Conservation (phyloP, 2,113 vertebrate species). For the Tylochromis polylepis region DNA sequence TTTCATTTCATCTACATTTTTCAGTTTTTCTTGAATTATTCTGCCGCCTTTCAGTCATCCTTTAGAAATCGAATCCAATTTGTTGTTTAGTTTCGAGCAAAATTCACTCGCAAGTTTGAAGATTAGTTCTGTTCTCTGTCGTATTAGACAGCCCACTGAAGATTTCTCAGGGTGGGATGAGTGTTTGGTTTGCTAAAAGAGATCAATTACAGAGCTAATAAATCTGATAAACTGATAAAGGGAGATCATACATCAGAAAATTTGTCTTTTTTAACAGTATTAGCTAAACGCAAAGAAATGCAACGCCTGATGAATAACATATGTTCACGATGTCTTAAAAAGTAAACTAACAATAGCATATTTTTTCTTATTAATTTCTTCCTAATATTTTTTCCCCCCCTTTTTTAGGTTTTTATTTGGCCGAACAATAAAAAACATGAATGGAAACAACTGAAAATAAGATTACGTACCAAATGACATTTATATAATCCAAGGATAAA, state of each 20-base stretch:
- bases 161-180: not conserved
- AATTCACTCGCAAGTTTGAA: not conserved
- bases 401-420: not conserved
- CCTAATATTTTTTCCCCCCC: rapidly evolving
- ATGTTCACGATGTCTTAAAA: not conserved
- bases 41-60: rapidly evolving
- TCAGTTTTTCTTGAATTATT: not conserved
- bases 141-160: rapidly evolving
- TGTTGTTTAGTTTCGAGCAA: not conserved
- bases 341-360: not conserved
- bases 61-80: not conserved
- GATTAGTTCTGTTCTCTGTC: not conserved
- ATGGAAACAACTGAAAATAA: not conserved
- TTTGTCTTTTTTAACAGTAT: no score
- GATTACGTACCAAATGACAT: rapidly evolving
- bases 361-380: not conserved
- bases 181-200: not conserved
- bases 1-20: not conserved
- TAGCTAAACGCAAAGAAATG: not conserved
- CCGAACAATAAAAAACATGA: not conserved
- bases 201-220: rapidly evolving
- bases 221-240: not conserved
- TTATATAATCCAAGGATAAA: no score
- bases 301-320: not conserved
- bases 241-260: not conserved